Base-by-base conservation (phyloP, 2,797 vertebrate genomes). In the Chrysocyon brachyurus region DNA sequence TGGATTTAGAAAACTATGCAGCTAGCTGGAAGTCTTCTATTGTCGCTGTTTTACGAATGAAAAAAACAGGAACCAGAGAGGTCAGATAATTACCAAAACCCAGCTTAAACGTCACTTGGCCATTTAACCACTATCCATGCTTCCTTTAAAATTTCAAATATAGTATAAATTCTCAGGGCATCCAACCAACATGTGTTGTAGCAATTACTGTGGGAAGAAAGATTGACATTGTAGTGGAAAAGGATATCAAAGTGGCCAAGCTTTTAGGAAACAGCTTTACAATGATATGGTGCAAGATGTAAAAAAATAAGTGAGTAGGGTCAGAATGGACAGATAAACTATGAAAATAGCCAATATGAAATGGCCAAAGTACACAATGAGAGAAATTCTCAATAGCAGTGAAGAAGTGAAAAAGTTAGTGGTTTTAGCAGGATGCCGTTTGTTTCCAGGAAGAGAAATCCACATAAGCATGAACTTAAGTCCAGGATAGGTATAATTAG, bases 61-160 rank as follows among this genome's bases (percentile, higher is more conserved):
- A 56, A 57, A 92, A 88, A 33, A 5, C 19, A 86, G 85, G 36
- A 54, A 49, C 57, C 19, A 26, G 2, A 36, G 78, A 90, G 40
- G n/a, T 79, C 61, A 61, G 31, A 63, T 57, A 73, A 78, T 40
- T 56, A n/a, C 33, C 31, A 68, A 78, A 94, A 88, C 5, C 0
- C 24, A 85, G 24, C 0, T 84, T 90, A 70, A 73, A 14, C 26
- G n/a, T 68, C 57, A 31, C 2, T 19, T 10, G 52, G 10, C 3
- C 57, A 40, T 33, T 79, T 57, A 78, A 85, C 15, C 28, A 66
- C 33, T 66, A 16, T 73, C 28, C 10, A 46, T 70, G 68, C 56
- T 92, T 16, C 4, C n/a, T 94, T 70, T 95, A 40, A 85, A 72
- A 36, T 82, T 40, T 70, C 28, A 94, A 79, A 73, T 75, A 70